These are phyloP conservation scores for Diplodus sargus DNA, from an alignment of 2,797 vertebrate genomes.

Conservation along the genomic window DNA sequence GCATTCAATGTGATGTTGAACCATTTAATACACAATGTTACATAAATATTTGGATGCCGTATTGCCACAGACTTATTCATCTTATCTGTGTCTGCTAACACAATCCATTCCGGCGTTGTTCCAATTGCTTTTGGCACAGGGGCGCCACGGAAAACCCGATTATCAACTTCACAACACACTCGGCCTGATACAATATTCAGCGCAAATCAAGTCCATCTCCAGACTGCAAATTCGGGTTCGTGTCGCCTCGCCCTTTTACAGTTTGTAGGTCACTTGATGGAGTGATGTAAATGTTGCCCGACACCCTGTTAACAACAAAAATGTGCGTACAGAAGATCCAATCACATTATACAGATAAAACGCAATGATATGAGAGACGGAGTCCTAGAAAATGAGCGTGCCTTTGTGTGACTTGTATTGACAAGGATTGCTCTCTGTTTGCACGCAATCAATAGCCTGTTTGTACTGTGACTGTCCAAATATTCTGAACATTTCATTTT, in stretches of 20 bases:
- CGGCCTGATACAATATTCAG: slow-evolving; percentile 67
- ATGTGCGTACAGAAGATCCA: not conserved
- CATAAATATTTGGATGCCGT: slow-evolving; percentile 60
- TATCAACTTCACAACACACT: slow-evolving; percentile 65
- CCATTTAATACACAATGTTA: slow-evolving; percentile 52
- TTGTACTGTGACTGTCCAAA: slow-evolving; percentile 2
- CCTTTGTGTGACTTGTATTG: slow-evolving; percentile 3
- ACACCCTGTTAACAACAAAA: slow-evolving; percentile 46
- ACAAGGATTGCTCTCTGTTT: slow-evolving; percentile 12
- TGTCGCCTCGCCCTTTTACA: slow-evolving; percentile 20
- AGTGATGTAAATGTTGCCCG: slow-evolving; percentile 57
- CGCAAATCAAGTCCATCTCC: slow-evolving; percentile 63
- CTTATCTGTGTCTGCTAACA: slow-evolving; percentile 61
- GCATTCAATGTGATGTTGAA: slow-evolving; percentile 31
- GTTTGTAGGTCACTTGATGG: slow-evolving; percentile 61
- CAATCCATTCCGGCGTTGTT: slow-evolving; percentile 54
- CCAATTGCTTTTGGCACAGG: slow-evolving; percentile 57
- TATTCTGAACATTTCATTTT: slow-evolving; percentile 11
- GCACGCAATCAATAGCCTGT: slow-evolving; percentile 6
- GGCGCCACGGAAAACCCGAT: slow-evolving; percentile 53
- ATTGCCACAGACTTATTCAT: slow-evolving; percentile 59
- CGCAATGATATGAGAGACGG: slow-evolving; percentile 3
- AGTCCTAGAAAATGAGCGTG: not conserved
- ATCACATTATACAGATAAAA: not conserved
- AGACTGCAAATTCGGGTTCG: slow-evolving; percentile 18